Evolutionary conservation across 2,113 vertebrate genomes (phyloP).

Genomic region (Fregetta grallaria): DNA sequence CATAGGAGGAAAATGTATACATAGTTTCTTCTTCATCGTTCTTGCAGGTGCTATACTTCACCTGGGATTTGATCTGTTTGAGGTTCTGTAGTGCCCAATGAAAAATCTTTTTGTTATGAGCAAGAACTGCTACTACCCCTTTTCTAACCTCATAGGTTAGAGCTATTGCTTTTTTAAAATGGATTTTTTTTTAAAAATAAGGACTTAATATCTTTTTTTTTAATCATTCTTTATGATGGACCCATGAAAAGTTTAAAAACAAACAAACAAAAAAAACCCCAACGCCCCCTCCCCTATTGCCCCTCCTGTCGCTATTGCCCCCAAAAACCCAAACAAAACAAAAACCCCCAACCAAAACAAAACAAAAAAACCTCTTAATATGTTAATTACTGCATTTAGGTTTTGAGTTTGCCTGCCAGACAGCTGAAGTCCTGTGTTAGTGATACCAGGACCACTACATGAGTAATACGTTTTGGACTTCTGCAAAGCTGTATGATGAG

Average conservation of each 20-base stretch:
- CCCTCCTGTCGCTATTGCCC: too few species aligned
- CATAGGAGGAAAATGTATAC: background rate
- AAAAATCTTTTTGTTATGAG: background rate
- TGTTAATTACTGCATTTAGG: background rate
- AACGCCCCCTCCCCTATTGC: too few species aligned
- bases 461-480: background rate
- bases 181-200: background rate
- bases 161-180: background rate
- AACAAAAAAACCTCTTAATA: too few species aligned
- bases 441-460: fast-evolving
- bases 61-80: background rate
- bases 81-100: background rate
- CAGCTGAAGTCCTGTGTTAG: background rate
- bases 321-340: background rate
- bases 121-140: background rate
- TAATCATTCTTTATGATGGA: background rate
- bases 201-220: background rate
- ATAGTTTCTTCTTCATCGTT: background rate
- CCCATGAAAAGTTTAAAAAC: background rate
- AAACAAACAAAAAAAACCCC: background rate
- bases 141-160: background rate
- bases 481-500: background rate
- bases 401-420: background rate
- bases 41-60: background rate
- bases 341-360: too few species aligned